Percentiles rank a stretch among this genome's conserved stretches.
Evolutionary conservation across 2,797 vertebrate species (phyloP).

Genomic region (Nyctibius grandis): DNA sequence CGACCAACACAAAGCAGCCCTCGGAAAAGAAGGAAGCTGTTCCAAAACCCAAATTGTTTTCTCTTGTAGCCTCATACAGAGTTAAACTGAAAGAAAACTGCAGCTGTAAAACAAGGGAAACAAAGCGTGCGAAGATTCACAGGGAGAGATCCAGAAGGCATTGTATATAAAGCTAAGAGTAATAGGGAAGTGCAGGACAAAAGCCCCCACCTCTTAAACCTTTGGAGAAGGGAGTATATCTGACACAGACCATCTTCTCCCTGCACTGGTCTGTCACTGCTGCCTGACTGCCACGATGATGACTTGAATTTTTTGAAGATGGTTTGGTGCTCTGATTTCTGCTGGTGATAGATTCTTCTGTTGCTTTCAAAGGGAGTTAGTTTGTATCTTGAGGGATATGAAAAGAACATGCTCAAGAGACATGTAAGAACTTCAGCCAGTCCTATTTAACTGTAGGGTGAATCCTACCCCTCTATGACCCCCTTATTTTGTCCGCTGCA

Average conservation of each 20-base stretch:
- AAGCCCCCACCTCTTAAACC: neutral
- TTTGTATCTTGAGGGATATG: neutral
- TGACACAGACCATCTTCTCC: neutral
- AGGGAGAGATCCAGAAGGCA: neutral
- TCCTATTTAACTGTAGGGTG: neutral
- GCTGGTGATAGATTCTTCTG: neutral
- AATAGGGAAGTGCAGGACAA: neutral
- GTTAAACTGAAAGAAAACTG: neutral
- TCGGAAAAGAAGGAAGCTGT: neutral
- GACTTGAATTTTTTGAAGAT: neutral
- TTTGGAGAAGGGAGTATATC: neutral
- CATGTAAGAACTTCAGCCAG: neutral
- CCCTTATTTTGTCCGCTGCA: conserved; percentile 6
- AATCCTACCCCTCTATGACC: neutral
- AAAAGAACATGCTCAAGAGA: neutral
- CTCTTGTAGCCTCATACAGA: neutral
- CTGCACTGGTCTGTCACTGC: neutral
- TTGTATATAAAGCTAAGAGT: neutral
- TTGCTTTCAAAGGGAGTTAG: neutral
- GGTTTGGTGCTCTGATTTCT: neutral
- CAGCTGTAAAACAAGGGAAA: neutral
- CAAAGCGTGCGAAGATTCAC: neutral
- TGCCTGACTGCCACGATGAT: rapidly evolving
- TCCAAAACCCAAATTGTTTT: neutral
- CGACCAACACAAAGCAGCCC: neutral